These are phyloP conservation scores for Lymantria dispar DNA, from an alignment of 2,888 invertebrate genomes.

Conservation along the genomic window DNA sequence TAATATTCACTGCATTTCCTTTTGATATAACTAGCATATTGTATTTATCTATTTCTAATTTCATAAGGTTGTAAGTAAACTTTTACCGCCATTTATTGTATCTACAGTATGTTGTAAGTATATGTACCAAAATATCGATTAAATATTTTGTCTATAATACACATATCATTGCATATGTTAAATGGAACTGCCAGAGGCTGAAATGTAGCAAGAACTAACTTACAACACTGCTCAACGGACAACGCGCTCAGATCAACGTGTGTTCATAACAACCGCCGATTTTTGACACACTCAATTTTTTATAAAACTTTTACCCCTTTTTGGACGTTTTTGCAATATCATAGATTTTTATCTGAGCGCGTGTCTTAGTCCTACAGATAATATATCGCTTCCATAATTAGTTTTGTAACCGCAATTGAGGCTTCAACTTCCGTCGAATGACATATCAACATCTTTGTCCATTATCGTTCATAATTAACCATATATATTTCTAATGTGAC, in stretches of 20 bases:
- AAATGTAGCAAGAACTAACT: constrained; percentile 46
- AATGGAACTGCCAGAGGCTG: constrained; percentile 67
- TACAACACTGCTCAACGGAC: constrained; percentile 55
- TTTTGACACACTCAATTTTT: constrained; percentile 64
- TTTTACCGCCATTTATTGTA: constrained; percentile 65
- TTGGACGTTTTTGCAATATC: constrained; percentile 61
- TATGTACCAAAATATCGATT: constrained; percentile 74
- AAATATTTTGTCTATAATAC: constrained; percentile 67
- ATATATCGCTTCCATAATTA: constrained; percentile 19
- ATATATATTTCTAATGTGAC: too few species aligned
- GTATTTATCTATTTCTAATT: constrained; percentile 65
- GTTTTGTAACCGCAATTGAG: constrained; percentile 34
- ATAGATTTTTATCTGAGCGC: constrained; percentile 53
- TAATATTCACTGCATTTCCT: constrained; percentile 76
- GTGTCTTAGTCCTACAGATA: constrained; percentile 21
- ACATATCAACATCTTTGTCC: background rate
- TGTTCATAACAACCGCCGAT: constrained; percentile 52
- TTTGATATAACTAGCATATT: constrained; percentile 69
- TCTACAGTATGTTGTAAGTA: constrained; percentile 68
- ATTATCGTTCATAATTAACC: too few species aligned
- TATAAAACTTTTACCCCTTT: constrained; percentile 70
- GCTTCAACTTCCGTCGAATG: background rate
- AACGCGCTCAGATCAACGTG: constrained; percentile 41
- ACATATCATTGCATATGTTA: constrained; percentile 78
- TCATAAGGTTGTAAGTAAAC: constrained; percentile 67